Base-by-base conservation (phyloP, 2,888 invertebrate genomes). In the Amblyjoppa fuscipennis region DNA sequence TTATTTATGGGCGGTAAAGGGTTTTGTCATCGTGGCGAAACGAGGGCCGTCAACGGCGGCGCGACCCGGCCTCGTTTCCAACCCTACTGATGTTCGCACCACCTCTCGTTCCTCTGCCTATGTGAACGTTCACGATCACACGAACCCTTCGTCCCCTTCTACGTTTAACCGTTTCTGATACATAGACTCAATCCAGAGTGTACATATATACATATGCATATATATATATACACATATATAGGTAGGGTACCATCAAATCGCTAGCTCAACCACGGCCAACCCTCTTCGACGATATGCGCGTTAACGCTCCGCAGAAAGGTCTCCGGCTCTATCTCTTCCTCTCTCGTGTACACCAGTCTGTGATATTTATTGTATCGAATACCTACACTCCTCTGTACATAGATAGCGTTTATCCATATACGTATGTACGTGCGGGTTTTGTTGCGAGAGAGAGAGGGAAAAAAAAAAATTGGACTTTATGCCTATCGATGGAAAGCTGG, bases 1-100 rank as follows among this genome's bases (percentile, higher is more conserved):
- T 85, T 85, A 85, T 85, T 79, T 85, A 85, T 75, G 82, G 70
- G 78, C 70, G 83, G 70, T 82, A 79, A 82, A 70, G 82, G 75
- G 82, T 81, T 81, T 64, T 77, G 84, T 81, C 84, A 81, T 77
- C 68, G 75, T 34, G 64, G 73, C 64, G 66, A 73, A 64, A 81
- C 56, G 77, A 49, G 70, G n/a, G 38, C 51, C 61, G 80, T 66
- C 71, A 51, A 70, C 45, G 64, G 38, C 79, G 64, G 28, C 28
- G 5, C 71, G 59, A 28, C 28, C 53, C 11, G 77, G 25, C 53
- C 68, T 68, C 77, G 56, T 77, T 77, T 77, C 7, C 77, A 77
- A 77, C 77, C 68, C 77, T 56, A 68, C 66, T 41, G 68, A 77
- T 56, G 51, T 56, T 76, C 51, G 51, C 66, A 51, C 75, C 25